phyloP scores from a whole-genome alignment of 2,888 invertebrate species.

The Calliopum simillimum region DNA sequence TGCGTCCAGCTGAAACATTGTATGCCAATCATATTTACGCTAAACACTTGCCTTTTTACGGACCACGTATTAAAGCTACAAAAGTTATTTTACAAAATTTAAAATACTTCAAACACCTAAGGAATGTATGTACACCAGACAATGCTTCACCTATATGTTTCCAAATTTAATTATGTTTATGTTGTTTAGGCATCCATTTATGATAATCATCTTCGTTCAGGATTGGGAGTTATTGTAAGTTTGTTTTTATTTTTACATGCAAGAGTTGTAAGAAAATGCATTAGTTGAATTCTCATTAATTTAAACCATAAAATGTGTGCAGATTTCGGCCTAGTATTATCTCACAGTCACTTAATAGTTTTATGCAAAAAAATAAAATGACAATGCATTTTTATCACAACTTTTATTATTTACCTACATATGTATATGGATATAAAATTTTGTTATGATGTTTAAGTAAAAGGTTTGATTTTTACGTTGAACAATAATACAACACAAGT shows the following conservation, averaged over 20 bases:
- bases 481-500: constrained; percentile 22
- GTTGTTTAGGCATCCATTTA: constrained; percentile 39
- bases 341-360: no score
- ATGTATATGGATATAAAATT: no score
- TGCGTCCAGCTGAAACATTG: constrained; percentile 53
- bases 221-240: constrained; percentile 25
- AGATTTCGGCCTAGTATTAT: no score
- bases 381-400: no score
- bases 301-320: not conserved
- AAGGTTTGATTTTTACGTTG: constrained; percentile 56
- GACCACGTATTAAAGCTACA: constrained; percentile 48
- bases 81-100: constrained; percentile 52
- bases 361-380: no score
- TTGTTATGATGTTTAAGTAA: constrained; percentile 57
- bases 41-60: constrained; percentile 51
- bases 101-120: constrained; percentile 47
- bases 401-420: no score
- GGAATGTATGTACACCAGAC: constrained; percentile 46
- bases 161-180: constrained; percentile 13
- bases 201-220: constrained; percentile 32
- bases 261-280: not conserved
- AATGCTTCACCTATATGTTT: not conserved
- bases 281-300: not conserved
- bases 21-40: constrained; percentile 48
- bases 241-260: not conserved